Evolutionary conservation across 2,888 invertebrate genomes (phyloP), one percentile per base, ranked within the genome.

Genomic region (Microplitis deprimator): DNA sequence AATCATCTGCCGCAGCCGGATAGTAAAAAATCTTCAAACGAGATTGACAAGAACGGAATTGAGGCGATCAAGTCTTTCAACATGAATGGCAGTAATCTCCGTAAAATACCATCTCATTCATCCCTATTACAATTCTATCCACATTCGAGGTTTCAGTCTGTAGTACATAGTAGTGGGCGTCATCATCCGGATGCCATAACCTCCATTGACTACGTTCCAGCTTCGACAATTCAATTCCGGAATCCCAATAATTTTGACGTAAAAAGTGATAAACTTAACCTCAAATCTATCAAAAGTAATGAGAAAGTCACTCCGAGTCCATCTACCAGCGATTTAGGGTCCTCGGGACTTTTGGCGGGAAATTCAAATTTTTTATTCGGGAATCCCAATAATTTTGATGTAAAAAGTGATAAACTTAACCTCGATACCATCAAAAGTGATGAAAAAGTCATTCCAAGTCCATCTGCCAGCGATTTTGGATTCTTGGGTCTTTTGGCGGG

Each of bases 71-170:
- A 72, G 62, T 64, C 50, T 64, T 64, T 10, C 6, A 17, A 20
- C 10, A 41, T 64, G 50, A 72, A 72, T 72, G 41, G 41, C 64
- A 72, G 20, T 72, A 50, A 76, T 62, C 59, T 61, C 50, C 60
- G 38, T 29, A 50, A 60, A n/a, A 68, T 72, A 62, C 40, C 72
- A 41, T 41, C 72, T 64, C 64, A n/a, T 41, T 17, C 41, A 40
- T 64, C 41, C 64, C 17, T 20, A 64, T 64, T 72, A 5, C 17
- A 10, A 17, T 40, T 8, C 50, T 13, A 50, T 50, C 50, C 13
- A 50, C 50, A 50, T 50, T 50, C 50, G 50, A 50, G 50, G 29
- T 29, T 29, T 29, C 29, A 3, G 29, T 1, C 50, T 50, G 50
- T 50, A 50, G 20, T 20, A 6, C 62, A 62, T 61, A 39, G 39